Percentiles rank a stretch among this genome's conserved stretches.
These are phyloP conservation scores for Coenonympha arcania DNA, from an alignment of 2,888 invertebrate species.

Conservation along the genomic window DNA sequence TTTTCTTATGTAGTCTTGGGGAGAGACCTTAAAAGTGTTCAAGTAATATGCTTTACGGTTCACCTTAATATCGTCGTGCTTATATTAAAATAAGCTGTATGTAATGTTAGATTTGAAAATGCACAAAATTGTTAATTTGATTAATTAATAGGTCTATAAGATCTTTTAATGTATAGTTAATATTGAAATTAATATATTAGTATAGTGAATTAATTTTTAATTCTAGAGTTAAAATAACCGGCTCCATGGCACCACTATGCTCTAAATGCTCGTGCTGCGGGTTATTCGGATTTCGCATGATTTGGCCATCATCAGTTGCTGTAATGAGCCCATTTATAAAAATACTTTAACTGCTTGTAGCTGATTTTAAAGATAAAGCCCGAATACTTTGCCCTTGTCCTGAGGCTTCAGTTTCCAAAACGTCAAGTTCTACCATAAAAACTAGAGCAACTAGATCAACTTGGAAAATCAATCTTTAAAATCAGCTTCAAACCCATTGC, in stretches of 20 bases:
- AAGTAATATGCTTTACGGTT: not conserved
- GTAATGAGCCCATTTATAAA: slow-evolving; percentile 28
- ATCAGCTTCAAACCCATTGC: slow-evolving; percentile 18
- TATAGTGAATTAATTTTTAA: too few relatives aligned
- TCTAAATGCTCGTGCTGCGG: slow-evolving; percentile 58
- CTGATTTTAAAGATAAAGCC: slow-evolving; percentile 29
- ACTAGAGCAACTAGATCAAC: not conserved
- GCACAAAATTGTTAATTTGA: too few relatives aligned
- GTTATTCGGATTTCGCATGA: slow-evolving; percentile 48
- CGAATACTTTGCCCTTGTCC: too few relatives aligned
- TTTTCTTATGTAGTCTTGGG: not conserved
- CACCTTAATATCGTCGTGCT: not conserved
- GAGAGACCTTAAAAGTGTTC: not conserved
- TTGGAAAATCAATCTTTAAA: slow-evolving; percentile 25
- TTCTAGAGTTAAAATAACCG: slow-evolving; percentile 42
- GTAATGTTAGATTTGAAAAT: not conserved
- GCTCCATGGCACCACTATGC: slow-evolving; percentile 72
- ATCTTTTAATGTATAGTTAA: too few relatives aligned
- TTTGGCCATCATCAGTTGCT: slow-evolving; percentile 32
- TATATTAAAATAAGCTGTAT: not conserved
- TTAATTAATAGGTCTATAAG: too few relatives aligned
- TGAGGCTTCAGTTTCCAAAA: not conserved
- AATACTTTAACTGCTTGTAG: slow-evolving; percentile 23
- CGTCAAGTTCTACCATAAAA: not conserved
- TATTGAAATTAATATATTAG: too few relatives aligned